phyloP scores from a whole-genome alignment of 2,113 vertebrate genomes.

The Sceloporus tristichus region DNA sequence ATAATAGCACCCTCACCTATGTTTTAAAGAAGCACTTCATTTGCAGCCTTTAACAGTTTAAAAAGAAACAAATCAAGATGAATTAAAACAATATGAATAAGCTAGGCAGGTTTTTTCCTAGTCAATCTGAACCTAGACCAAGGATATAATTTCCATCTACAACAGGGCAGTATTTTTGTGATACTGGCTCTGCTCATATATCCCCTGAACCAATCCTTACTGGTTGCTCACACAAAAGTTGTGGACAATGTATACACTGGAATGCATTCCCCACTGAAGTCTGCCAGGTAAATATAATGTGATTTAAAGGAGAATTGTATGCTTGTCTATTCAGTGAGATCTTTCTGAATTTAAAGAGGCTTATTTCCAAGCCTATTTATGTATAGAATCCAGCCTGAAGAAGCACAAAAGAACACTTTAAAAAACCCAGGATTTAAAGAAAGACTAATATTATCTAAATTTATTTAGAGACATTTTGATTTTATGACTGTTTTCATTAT shows the following conservation, averaged over 20 bases:
- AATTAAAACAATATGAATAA: not conserved
- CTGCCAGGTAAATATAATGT: not conserved
- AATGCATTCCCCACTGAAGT: not conserved
- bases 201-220: not conserved
- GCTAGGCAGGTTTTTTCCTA: not conserved
- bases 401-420: not conserved
- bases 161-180: not conserved
- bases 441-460: no score
- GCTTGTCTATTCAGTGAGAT: not conserved
- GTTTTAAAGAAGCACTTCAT: not conserved
- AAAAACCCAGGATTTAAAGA: no score
- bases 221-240: not conserved
- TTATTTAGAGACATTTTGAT: no score
- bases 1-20: not conserved
- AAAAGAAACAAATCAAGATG: not conserved
- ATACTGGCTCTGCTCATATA: not conserved
- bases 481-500: no score
- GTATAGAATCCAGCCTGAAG: not conserved
- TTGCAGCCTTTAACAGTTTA: not conserved
- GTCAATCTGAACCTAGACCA: not conserved
- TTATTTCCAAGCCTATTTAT: not conserved
- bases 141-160: not conserved
- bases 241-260: not conserved
- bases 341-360: not conserved
- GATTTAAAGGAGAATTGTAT: not conserved